A percentile compares a stretch with the other conserved stretches of the same genome.
These are phyloP conservation scores for Leptinotarsa texana DNA, from an alignment of 1,140 invertebrate species.

Conservation along the genomic window DNA sequence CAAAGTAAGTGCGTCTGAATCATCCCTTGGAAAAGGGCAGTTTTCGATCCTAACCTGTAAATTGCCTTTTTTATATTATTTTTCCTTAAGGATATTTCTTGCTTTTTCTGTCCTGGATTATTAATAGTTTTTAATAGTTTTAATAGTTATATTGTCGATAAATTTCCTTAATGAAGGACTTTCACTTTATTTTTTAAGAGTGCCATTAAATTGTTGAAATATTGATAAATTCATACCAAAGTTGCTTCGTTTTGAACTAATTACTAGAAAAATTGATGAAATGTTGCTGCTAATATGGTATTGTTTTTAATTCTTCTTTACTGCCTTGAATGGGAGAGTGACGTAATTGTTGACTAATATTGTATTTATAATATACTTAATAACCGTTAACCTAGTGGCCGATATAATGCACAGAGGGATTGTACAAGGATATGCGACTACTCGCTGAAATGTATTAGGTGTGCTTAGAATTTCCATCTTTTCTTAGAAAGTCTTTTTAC, in stretches of 20 bases:
- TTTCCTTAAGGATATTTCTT: no score
- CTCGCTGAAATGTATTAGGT: neutral
- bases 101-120: no score
- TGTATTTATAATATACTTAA: conserved; percentile 2
- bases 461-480: neutral
- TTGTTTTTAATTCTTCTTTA: neutral
- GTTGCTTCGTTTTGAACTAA: no score
- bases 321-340: neutral
- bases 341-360: conserved; percentile 8
- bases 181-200: no score
- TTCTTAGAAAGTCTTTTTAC: neutral
- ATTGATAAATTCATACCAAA: no score
- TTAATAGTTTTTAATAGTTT: no score
- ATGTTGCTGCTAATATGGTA: neutral
- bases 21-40: neutral
- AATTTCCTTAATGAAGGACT: no score
- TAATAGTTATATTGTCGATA: no score
- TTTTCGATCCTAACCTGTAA: neutral
- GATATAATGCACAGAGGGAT: neutral
- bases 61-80: neutral
- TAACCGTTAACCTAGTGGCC: neutral
- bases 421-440: neutral
- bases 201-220: no score
- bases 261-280: no score
- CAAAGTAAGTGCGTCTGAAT: neutral